phyloP scores from a whole-genome alignment of 1,140 invertebrate genomes.

The Heliothis subflexa region DNA sequence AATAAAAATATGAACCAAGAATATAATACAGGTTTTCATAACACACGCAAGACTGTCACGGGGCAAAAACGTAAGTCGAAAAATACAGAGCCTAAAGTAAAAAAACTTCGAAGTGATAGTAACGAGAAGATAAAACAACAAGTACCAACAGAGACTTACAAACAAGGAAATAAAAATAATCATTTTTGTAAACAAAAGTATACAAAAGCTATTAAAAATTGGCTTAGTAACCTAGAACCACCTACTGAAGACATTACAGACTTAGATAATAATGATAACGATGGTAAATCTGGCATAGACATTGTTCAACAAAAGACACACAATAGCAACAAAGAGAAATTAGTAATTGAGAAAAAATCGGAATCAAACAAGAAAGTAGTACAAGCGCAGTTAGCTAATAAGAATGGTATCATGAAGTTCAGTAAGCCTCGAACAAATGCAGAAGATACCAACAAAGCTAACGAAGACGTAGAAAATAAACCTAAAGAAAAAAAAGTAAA shows the following conservation, averaged over 20 bases:
- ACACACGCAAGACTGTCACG: background rate
- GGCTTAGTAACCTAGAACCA: slow-evolving; percentile 64
- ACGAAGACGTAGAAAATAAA: slow-evolving; percentile 23
- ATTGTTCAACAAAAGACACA: background rate
- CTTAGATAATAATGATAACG: background rate
- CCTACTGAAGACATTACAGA: slow-evolving; percentile 2
- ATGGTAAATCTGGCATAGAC: background rate
- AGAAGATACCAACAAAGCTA: slow-evolving; percentile 11
- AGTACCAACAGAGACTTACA: slow-evolving; percentile 49
- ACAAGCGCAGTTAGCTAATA: slow-evolving; percentile 72
- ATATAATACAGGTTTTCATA: background rate
- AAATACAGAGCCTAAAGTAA: background rate
- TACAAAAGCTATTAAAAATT: slow-evolving; percentile 69
- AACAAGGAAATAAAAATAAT: slow-evolving; percentile 37
- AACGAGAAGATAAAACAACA: slow-evolving; percentile 15
- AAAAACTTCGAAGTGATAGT: slow-evolving; percentile 31
- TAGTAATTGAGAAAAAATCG: slow-evolving; percentile 22
- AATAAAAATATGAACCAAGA: background rate
- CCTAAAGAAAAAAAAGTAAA: slow-evolving; percentile 54
- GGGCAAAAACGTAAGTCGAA: slow-evolving; percentile 36
- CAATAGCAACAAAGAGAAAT: background rate
- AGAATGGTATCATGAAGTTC: slow-evolving; percentile 75
- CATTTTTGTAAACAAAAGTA: slow-evolving; percentile 68
- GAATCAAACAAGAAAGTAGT: slow-evolving; percentile 55
- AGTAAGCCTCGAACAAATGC: slow-evolving; percentile 58